Percentiles rank a stretch among this genome's conserved stretches.
Conservation (phyloP, 2,888 invertebrate genomes). For the Erebia palarica region DNA sequence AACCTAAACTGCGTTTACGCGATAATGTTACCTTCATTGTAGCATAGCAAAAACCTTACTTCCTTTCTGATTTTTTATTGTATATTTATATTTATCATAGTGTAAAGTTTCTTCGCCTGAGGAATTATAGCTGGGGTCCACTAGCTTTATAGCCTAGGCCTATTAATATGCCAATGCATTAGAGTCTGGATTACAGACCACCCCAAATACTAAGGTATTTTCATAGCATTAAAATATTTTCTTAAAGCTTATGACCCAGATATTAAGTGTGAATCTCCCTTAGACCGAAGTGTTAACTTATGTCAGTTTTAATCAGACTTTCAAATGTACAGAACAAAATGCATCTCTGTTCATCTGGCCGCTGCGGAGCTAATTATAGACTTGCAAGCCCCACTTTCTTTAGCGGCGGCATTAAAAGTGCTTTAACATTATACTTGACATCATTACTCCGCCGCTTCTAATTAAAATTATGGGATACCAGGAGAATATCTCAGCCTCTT, state of each 20-base stretch:
- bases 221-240: not conserved
- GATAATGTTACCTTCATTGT: no score
- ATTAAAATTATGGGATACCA: conserved; percentile 31
- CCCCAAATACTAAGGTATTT: no score
- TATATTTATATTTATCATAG: no score
- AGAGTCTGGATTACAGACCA: no score
- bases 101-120: no score
- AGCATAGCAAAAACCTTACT: no score
- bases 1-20: no score
- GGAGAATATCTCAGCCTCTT: not conserved
- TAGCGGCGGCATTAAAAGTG: conserved; percentile 43
- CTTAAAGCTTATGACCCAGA: not conserved
- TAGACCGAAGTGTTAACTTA: conserved; percentile 20
- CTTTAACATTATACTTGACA: conserved; percentile 43
- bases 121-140: no score
- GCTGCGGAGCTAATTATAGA: conserved; percentile 51
- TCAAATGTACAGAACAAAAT: conserved; percentile 44
- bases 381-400: conserved; percentile 49
- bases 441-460: conserved; percentile 41
- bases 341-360: conserved; percentile 48
- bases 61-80: no score
- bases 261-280: not conserved
- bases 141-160: no score
- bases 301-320: conserved; percentile 35
- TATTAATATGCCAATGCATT: no score